Percentiles rank a stretch among this genome's conserved stretches.
These are phyloP conservation scores for Trichechus manatus DNA, from an alignment of 2,113 vertebrate genomes.

Conservation along the genomic window DNA sequence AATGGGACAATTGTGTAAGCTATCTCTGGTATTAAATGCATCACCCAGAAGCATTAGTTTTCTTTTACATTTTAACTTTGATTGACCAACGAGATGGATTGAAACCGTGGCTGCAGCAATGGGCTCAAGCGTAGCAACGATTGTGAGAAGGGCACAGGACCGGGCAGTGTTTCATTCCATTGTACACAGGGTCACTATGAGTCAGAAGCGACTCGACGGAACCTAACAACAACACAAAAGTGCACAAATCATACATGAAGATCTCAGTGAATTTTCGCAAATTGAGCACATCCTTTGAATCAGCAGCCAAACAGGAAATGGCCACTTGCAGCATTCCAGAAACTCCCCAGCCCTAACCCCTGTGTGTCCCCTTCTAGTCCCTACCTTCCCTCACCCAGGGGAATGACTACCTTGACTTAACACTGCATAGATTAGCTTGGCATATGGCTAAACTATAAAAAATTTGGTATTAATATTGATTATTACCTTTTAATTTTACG, in stretches of 20 bases:
- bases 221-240: neutral
- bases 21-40: constrained; percentile 38
- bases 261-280: neutral
- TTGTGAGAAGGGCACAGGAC: too few relatives aligned
- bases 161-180: too few relatives aligned
- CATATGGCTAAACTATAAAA: neutral
- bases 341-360: neutral
- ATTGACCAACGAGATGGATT: neutral
- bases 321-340: neutral
- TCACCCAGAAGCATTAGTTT: neutral
- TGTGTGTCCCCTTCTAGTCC: neutral
- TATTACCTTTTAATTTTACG: too few relatives aligned
- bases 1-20: neutral
- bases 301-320: neutral
- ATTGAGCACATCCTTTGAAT: constrained; percentile 17
- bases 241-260: neutral
- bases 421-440: neutral
- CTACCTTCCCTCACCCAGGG: too few relatives aligned
- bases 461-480: neutral
- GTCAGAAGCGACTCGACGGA: too few relatives aligned
- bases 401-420: constrained; percentile 15
- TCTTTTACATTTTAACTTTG: constrained; percentile 37
- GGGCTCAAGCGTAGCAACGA: too few relatives aligned
- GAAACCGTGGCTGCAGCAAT: too few relatives aligned
- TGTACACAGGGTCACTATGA: too few relatives aligned